phyloP scores from a whole-genome alignment of 1,140 invertebrate genomes.

The Drosophila virilis region DNA sequence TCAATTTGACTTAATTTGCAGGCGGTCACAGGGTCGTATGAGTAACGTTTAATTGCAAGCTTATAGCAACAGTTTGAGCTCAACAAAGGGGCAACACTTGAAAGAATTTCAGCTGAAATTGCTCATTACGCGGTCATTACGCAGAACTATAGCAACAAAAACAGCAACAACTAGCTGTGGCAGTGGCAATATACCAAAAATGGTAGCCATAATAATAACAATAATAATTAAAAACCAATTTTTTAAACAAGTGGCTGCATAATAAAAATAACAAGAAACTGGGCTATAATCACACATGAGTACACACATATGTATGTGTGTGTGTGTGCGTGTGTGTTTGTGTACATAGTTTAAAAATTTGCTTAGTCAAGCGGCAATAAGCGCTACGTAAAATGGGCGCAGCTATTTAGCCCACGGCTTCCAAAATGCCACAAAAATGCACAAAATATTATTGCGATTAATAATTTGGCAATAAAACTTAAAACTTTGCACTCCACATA shows the following conservation, averaged over 20 bases:
- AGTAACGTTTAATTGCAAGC: conserved; percentile 77
- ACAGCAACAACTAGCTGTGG: conserved; percentile 24
- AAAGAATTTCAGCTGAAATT: conserved; percentile 75
- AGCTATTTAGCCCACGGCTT: conserved; percentile 50
- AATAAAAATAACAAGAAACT: conserved; percentile 52
- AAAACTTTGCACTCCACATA: conserved; percentile 44
- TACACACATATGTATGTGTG: conserved; percentile 24
- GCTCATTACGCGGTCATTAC: conserved; percentile 73
- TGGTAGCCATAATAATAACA: conserved; percentile 64
- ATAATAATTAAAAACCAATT: conserved; percentile 83
- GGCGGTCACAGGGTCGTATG: conserved; percentile 78
- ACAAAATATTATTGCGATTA: conserved; percentile 72
- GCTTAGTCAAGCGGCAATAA: conserved; percentile 78
- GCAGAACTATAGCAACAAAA: conserved; percentile 54
- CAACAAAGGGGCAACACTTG: conserved; percentile 48
- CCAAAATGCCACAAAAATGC: conserved; percentile 45
- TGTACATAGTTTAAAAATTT: conserved; percentile 56
- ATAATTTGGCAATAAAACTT: conserved; percentile 76
- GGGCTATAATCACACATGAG: conserved; percentile 59
- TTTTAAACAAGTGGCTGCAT: conserved; percentile 52
- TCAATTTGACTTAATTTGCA: conserved; percentile 77
- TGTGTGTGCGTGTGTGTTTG: not conserved
- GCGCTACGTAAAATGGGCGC: conserved; percentile 63
- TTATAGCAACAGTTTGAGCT: conserved; percentile 43
- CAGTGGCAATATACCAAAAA: conserved; percentile 17